phyloP scores from a whole-genome alignment of 2,797 vertebrate genomes.

The Crenichthys baileyi region DNA sequence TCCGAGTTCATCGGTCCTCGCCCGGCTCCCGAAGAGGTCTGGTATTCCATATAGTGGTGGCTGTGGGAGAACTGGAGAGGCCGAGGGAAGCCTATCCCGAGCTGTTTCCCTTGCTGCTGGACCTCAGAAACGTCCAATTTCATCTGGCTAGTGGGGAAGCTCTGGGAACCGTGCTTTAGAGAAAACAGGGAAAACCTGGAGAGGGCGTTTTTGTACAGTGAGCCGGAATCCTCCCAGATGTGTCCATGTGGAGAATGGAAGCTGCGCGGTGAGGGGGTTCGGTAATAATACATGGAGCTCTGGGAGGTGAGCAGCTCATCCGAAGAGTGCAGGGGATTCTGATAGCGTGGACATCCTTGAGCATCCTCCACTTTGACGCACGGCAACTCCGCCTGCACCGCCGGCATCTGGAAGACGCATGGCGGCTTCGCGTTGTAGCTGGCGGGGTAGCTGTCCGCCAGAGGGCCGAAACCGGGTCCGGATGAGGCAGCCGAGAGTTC shows the following conservation, averaged over 20 bases:
- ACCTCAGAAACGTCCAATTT: conserved; percentile 90
- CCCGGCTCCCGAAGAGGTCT: conserved; percentile 81
- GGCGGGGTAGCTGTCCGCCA: conserved; percentile 88
- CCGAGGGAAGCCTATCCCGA: conserved; percentile 85
- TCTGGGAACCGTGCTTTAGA: conserved; percentile 88
- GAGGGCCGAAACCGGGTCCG: conserved; percentile 71
- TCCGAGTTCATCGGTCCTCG: conserved; percentile 88
- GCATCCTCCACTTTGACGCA: conserved; percentile 95
- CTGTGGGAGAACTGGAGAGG: conserved; percentile 88
- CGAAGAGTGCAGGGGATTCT: conserved; percentile 81
- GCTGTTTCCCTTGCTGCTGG: conserved; percentile 87
- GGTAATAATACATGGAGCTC: conserved; percentile 90
- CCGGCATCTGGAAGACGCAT: conserved; percentile 94
- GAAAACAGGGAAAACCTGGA: conserved; percentile 94
- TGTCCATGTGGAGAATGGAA: conserved; percentile 87
- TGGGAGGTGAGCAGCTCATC: conserved; percentile 89
- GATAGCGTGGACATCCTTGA: conserved; percentile 89
- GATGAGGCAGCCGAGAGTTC: conserved; percentile 91
- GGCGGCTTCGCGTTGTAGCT: conserved; percentile 94
- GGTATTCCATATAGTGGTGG: conserved; percentile 89
- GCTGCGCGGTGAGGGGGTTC: conserved; percentile 87
- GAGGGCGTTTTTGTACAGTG: conserved; percentile 89
- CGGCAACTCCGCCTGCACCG: conserved; percentile 88
- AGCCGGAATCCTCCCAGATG: conserved; percentile 91
- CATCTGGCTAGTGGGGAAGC: conserved; percentile 88